phyloP scores from a whole-genome alignment of 1,140 invertebrate genomes.

The Heterodera carotae region DNA sequence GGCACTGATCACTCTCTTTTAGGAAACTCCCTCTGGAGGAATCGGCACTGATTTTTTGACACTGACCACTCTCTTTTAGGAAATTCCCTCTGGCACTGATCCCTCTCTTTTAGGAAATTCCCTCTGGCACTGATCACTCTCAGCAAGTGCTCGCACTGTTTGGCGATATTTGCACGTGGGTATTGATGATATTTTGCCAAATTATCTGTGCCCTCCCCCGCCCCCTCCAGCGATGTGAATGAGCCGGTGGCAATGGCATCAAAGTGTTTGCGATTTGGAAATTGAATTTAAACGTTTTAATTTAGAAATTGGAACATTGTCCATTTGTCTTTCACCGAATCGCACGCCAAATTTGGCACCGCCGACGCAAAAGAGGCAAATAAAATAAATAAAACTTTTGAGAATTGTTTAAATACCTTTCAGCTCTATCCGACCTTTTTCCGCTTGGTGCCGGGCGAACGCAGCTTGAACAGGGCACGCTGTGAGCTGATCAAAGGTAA shows the following conservation, averaged over 20 bases:
- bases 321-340: slow-evolving; percentile 95
- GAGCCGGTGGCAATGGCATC: slow-evolving; percentile 96
- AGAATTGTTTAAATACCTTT: background rate
- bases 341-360: slow-evolving; percentile 96
- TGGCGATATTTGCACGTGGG: slow-evolving; percentile 90
- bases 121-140: background rate
- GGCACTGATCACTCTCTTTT: too few relatives aligned
- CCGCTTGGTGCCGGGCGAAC: slow-evolving; percentile 89
- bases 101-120: background rate
- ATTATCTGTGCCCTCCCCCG: slow-evolving; percentile 77
- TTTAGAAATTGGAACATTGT: slow-evolving; percentile 81
- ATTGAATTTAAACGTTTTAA: background rate
- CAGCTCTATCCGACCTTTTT: slow-evolving; percentile 68
- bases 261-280: slow-evolving; percentile 70
- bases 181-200: slow-evolving; percentile 77
- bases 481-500: slow-evolving; percentile 78
- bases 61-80: too few relatives aligned
- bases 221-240: slow-evolving; percentile 74
- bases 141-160: slow-evolving; percentile 77
- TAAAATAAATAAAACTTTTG: background rate
- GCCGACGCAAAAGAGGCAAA: slow-evolving; percentile 80
- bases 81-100: too few relatives aligned
- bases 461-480: slow-evolving; percentile 89
- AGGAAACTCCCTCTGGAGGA: too few relatives aligned
- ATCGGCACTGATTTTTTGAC: too few relatives aligned